Evolutionary conservation across 2,888 invertebrate genomes (phyloP), one percentile per base, ranked within the genome.

Genomic region (Koerneria pararmatus): DNA sequence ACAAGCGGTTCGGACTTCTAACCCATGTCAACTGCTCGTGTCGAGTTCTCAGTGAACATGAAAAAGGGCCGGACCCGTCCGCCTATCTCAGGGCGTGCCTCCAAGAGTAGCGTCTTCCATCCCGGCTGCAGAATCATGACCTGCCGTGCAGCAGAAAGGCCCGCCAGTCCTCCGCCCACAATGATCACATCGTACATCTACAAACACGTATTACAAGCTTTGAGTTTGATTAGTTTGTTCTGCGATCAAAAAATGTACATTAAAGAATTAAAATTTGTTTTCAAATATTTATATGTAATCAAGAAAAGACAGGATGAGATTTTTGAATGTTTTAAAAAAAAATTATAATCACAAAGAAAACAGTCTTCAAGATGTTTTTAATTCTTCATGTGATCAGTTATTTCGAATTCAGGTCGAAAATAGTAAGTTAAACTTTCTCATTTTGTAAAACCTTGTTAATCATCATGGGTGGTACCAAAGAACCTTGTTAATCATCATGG

Each of bases 41-140:
- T 72, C n/a, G 72, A 73, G 61, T 68, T 72, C 22, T 71, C 61
- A 0, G 74, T 76, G 57, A 70, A 68, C 74, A 76, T 73, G 19
- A 69, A 72, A 11, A 69, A 56, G 5, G 74, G 70, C 51, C 74
- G 67, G 35, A 76, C 65, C 54, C 74, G 57, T 11, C 76, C 76
- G 15, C 76, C 76, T 2, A 71, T 60, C 56, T 24, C n/a, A 5
- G 46, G 24, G 8, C 49, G 22, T 8, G 48, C 61, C 27, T 59
- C 59, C 46, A 41, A 41, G 29, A 3, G 48, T 11, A 54, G 53
- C 15, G 56, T 15, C 5, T 27, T 62, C n/a, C 46, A 41, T 5
- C 56, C 54, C 0, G 41, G 54, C 15, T 46, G 54, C 1, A 64
- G 64, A 1, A 56, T 31, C 0, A 29, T 5, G 29, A 48, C 31